Evolutionary conservation across 2,888 invertebrate genomes (phyloP).

Genomic region (Catonia carolina): DNA sequence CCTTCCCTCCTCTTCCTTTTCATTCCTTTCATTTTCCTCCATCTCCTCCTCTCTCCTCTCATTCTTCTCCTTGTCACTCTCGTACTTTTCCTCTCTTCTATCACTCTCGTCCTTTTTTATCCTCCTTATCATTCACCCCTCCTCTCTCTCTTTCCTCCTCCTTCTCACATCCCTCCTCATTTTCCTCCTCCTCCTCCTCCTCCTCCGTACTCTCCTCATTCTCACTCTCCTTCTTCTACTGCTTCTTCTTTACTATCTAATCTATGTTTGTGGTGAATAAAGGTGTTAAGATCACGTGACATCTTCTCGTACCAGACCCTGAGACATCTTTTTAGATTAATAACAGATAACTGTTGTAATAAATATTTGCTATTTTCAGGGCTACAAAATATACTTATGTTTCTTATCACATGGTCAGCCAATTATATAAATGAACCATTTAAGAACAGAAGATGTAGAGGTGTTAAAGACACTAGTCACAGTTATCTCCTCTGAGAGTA

Average conservation of each 20-base stretch:
- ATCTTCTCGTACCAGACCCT: too few species aligned
- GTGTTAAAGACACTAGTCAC: too few species aligned
- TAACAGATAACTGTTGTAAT: too few species aligned
- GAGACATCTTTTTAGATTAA: too few species aligned
- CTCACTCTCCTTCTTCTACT: slow-evolving; percentile 24
- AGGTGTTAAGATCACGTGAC: too few species aligned
- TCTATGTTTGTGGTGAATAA: not conserved
- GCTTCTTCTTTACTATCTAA: not conserved
- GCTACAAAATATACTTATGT: too few species aligned
- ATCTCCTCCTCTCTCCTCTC: not conserved
- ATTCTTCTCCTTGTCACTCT: not conserved
- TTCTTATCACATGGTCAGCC: too few species aligned
- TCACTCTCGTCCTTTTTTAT: not conserved
- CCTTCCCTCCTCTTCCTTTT: not conserved
- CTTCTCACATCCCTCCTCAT: not conserved
- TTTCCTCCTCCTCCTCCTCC: slow-evolving; percentile 5
- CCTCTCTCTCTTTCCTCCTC: not conserved
- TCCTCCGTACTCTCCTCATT: slow-evolving; percentile 13
- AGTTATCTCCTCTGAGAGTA: too few species aligned
- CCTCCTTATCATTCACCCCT: not conserved
- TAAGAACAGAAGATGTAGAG: too few species aligned
- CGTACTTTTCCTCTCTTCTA: not conserved
- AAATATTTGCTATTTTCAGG: too few species aligned
- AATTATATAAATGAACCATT: too few species aligned
- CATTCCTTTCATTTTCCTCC: not conserved